Conservation (phyloP, 2,113 vertebrate genomes). For the Marcusenius ussheri region DNA sequence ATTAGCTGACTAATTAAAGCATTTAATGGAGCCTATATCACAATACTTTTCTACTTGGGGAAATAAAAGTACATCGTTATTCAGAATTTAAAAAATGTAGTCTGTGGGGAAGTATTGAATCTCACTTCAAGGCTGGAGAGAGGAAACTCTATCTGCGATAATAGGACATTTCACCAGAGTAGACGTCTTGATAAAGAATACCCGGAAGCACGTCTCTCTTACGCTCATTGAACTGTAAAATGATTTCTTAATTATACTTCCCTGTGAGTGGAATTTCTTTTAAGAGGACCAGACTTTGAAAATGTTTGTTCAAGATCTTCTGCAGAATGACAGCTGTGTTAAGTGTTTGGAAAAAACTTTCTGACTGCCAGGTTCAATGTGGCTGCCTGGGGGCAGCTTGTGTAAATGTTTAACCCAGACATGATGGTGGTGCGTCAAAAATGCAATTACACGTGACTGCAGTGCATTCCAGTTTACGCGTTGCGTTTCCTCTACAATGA, state of each 20-base stretch:
- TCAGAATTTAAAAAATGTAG: neutral
- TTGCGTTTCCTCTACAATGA: neutral
- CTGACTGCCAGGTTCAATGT: neutral
- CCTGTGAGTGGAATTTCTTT: neutral
- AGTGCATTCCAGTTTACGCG: no score
- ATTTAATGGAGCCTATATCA: neutral
- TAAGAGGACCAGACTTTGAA: neutral
- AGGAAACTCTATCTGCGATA: neutral
- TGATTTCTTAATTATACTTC: neutral
- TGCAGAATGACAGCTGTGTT: neutral
- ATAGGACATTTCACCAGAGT: neutral
- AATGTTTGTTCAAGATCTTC: neutral
- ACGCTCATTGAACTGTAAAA: neutral
- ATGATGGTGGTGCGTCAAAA: neutral
- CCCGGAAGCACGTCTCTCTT: neutral
- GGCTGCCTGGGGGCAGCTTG: neutral
- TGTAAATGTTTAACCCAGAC: constrained; percentile 9
- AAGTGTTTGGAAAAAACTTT: neutral
- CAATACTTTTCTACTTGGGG: neutral
- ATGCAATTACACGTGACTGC: neutral
- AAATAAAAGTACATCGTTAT: neutral
- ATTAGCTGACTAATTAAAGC: neutral
- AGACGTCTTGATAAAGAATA: neutral
- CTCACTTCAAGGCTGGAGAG: neutral
- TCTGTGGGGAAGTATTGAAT: neutral